Base-by-base conservation (phyloP, 1,140 invertebrate genomes). In the Ruditapes philippinarum region DNA sequence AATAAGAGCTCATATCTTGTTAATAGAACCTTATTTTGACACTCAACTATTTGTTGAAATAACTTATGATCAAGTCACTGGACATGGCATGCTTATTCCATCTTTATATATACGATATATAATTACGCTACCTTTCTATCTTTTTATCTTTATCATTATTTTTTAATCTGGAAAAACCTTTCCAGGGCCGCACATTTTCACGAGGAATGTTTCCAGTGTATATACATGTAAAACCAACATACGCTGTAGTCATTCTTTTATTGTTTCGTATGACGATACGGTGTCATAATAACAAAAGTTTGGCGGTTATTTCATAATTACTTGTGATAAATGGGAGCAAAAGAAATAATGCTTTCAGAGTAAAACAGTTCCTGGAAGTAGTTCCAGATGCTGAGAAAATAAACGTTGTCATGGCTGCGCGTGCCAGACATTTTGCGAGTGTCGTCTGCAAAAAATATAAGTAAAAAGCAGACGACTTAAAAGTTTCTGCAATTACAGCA, bases 361-460 rank as follows among this genome's bases (percentile, higher is more conserved):
- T 42, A 45, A 76, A 76, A 76, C 12, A 14, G 25, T 33, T n/a
- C 38, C 40, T 28, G 42, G 31, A 76, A 76, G 73, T 76, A 51
- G 40, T 51, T 76, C 73, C 73, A 76, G 73, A 76, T 76, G 73
- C 33, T 45, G 60, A 25, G 73, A 76, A 76, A 45, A 76, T 36
- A 51, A 51, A 31, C 40, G 73, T 76, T 76, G 73, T 76, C 73
- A 76, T 76, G 73, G 73, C 19, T 19, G 73, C 73, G 73, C 73
- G 73, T 76, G 73, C 73, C 73, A 76, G 25, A 45, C 40, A 76
- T 76, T 76, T 22, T 76, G 73, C 25, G 42, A 45, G 19, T 76
- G 73, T 76, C 73, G 73, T 76, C 38, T 45, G 73, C 73, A 49
- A 49, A n/a, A 76, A 33, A 31, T 33, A 73, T 33, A 38, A 7